A percentile compares a stretch with the other conserved stretches of the same genome.
These are phyloP conservation scores for Atrina japonica DNA, from an alignment of 2,888 invertebrate genomes.

Conservation along the genomic window DNA sequence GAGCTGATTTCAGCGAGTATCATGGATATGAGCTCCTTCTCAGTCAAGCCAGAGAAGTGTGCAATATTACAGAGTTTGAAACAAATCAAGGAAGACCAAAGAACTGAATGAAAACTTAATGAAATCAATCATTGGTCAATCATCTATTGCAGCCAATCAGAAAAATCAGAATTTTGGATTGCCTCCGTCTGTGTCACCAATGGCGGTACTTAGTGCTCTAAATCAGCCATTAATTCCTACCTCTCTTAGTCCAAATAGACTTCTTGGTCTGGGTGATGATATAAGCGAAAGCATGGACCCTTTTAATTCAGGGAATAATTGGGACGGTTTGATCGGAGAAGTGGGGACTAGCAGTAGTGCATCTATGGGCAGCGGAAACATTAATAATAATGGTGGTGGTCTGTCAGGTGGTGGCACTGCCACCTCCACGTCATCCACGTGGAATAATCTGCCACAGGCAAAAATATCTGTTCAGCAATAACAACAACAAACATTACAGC, in stretches of 20 bases:
- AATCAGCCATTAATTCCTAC: constrained; percentile 43
- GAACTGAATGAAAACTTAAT: no score
- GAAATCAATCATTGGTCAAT: constrained; percentile 77
- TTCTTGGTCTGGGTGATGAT: constrained; percentile 39
- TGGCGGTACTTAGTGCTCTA: constrained; percentile 52
- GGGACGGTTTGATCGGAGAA: constrained; percentile 48
- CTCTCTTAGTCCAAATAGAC: constrained; percentile 18
- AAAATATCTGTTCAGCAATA: constrained; percentile 82
- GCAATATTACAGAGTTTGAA: constrained; percentile 94
- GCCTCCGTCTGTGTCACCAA: constrained; percentile 48
- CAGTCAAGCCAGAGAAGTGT: constrained; percentile 95
- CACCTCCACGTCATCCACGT: constrained; percentile 20
- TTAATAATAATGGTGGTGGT: constrained; percentile 20
- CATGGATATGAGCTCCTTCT: constrained; percentile 88
- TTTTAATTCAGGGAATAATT: constrained; percentile 38
- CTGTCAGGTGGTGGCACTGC: constrained; percentile 13
- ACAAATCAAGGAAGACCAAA: no score
- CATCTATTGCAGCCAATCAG: constrained; percentile 43
- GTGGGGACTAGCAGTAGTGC: constrained; percentile 29
- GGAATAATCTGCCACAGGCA: constrained; percentile 39
- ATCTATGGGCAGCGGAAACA: constrained; percentile 14
- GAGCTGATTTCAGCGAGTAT: constrained; percentile 93
- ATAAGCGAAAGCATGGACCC: constrained; percentile 45
- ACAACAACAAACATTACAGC: constrained; percentile 49
- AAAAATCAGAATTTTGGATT: constrained; percentile 45